phyloP scores from a whole-genome alignment of 2,888 invertebrate species.

The Amblyjoppa fuscipennis region DNA sequence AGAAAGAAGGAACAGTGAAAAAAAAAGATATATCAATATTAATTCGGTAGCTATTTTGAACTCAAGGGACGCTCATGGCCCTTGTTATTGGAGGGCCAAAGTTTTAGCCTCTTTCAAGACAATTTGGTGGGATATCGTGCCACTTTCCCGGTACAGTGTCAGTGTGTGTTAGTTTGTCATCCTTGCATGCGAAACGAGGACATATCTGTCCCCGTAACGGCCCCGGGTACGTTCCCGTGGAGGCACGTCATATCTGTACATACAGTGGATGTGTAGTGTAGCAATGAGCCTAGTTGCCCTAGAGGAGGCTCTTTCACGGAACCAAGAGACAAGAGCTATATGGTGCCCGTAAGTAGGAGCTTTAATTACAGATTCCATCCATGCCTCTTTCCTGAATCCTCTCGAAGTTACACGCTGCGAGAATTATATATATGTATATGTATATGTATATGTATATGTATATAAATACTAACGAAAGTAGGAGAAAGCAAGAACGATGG shows the following conservation, averaged over 20 bases:
- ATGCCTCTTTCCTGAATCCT: slow-evolving; percentile 52
- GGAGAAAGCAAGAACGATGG: slow-evolving; percentile 47
- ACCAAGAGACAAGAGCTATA: slow-evolving; percentile 33
- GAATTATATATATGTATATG: slow-evolving; percentile 28
- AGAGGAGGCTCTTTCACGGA: slow-evolving; percentile 27
- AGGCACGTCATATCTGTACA: slow-evolving; percentile 19
- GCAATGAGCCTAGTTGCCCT: slow-evolving; percentile 27
- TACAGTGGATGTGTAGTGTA: not conserved
- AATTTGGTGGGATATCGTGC: not conserved
- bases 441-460: slow-evolving; percentile 40
- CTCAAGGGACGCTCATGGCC: not conserved
- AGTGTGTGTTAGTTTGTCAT: slow-evolving; percentile 3
- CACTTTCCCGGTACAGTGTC: not conserved
- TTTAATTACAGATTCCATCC: slow-evolving; percentile 68
- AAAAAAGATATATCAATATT: not conserved
- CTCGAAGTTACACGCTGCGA: slow-evolving; percentile 14
- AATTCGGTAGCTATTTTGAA: not conserved
- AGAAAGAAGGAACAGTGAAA: not conserved
- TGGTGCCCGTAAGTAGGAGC: slow-evolving; percentile 46
- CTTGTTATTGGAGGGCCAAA: not conserved
- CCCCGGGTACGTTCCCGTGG: slow-evolving; percentile 27
- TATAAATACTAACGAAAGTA: slow-evolving; percentile 18
- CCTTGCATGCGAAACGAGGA: slow-evolving; percentile 52
- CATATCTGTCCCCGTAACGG: slow-evolving; percentile 46
- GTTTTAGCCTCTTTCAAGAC: not conserved